phyloP scores from a whole-genome alignment of 2,797 vertebrate species.

The Periophthalmus magnuspinnatus region DNA sequence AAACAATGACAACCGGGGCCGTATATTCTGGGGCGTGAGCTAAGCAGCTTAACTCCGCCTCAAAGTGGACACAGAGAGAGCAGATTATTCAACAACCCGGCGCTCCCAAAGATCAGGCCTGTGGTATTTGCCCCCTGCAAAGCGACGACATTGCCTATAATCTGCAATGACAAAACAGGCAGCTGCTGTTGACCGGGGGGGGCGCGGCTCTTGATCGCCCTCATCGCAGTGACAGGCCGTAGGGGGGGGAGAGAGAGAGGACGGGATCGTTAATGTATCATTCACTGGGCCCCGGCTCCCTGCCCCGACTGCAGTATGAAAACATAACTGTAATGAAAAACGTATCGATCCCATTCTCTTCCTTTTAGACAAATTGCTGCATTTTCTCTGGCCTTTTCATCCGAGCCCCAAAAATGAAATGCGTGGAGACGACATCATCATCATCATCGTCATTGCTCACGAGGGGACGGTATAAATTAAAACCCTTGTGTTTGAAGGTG shows the following conservation, averaged over 20 bases:
- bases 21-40: slow-evolving; percentile 50
- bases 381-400: slow-evolving; percentile 58
- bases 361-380: slow-evolving; percentile 77
- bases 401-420: slow-evolving; percentile 45
- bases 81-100: slow-evolving; percentile 67
- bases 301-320: slow-evolving; percentile 72
- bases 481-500: background rate
- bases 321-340: slow-evolving; percentile 83
- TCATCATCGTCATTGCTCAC: background rate
- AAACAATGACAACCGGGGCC: slow-evolving; percentile 33
- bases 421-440: slow-evolving; percentile 12
- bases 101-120: slow-evolving; percentile 57
- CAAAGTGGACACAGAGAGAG: slow-evolving; percentile 45
- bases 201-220: slow-evolving; percentile 59
- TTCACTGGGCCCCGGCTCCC: slow-evolving; percentile 66
- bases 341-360: slow-evolving; percentile 74
- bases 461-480: background rate
- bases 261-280: slow-evolving; percentile 70
- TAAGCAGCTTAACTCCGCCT: slow-evolving; percentile 71
- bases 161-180: slow-evolving; percentile 69
- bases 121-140: slow-evolving; percentile 34
- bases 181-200: slow-evolving; percentile 70
- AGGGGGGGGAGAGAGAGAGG: slow-evolving; percentile 36
- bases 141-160: slow-evolving; percentile 58
- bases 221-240: slow-evolving; percentile 65